Base-by-base conservation (phyloP, 2,888 invertebrate species). In the Heteropelma amictum region DNA sequence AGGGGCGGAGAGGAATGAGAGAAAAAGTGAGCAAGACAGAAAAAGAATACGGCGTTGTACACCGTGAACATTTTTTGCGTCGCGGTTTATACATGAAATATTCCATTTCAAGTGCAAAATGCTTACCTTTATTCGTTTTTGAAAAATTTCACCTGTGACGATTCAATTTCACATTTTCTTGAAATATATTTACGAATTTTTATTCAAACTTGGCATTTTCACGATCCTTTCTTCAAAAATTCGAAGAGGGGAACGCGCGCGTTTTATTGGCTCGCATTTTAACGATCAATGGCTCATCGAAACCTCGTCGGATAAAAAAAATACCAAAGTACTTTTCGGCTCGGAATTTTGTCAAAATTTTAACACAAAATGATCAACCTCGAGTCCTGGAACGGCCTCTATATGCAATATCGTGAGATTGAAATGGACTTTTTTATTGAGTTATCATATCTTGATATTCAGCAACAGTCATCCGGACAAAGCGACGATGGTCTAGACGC, bases 41-140 rank as follows among this genome's bases (percentile, higher is more conserved):
- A 23, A 40, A 28, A 49, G 64, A 42, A 26, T n/a, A n/a, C n/a
- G n/a, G 60, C 58, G 47, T 49, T 45, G 40, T 58, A 47, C 68
- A 53, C 53, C 49, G 23, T 49, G 51, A 65, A 67, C 26, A n/a
- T n/a, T n/a, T 67, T 33, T 30, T 49, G 35, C 14, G 33, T 23
- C 28, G 45, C 21, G 49, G 33, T 65, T 61, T 47, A 61, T 40
- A 40, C 28, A 58, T 58, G 28, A 58, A 40, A 40, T 58, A 58
- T 58, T 40, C 54, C 54, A 21, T 33, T 58, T 28, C 26, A 28
- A 58, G 42, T 58, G n/a, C 35, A 58, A 68, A 68, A 67, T 21
- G 60, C 23, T n/a, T n/a, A n/a, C n/a, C n/a, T n/a, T n/a, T n/a
- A n/a, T n/a, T n/a, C 49, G 19, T n/a, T 40, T 56, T 53, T 30